Conservation (phyloP, 2,888 invertebrate species). For the Leptopilina myrica region DNA sequence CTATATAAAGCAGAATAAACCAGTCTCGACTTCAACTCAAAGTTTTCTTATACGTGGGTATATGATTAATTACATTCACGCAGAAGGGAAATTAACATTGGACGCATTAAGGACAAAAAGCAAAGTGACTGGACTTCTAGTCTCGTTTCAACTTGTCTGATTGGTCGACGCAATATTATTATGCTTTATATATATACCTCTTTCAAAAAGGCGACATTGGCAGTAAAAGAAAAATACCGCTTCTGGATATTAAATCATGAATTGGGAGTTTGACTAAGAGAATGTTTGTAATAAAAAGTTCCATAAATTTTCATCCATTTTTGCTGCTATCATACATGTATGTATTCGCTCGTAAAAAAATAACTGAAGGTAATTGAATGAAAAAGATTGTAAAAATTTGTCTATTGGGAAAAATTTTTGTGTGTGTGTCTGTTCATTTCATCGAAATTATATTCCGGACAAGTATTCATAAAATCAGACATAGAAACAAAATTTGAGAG, state of each 20-base stretch:
- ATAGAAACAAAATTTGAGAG: too few relatives aligned
- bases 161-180: not conserved
- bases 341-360: not conserved
- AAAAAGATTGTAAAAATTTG: too few relatives aligned
- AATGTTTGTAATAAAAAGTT: constrained; percentile 8
- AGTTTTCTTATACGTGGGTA: constrained; percentile 9
- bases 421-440: too few relatives aligned
- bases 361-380: too few relatives aligned
- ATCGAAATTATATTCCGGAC: too few relatives aligned
- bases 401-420: too few relatives aligned
- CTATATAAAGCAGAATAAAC: constrained; percentile 5
- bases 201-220: constrained; percentile 2
- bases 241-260: constrained; percentile 19
- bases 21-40: not conserved
- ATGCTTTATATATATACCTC: not conserved
- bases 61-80: constrained; percentile 15
- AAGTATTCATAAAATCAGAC: too few relatives aligned
- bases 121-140: constrained; percentile 15
- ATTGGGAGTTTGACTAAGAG: constrained; percentile 13
- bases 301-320: constrained; percentile 15
- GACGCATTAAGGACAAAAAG: constrained; percentile 20
- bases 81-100: constrained; percentile 20
- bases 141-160: constrained; percentile 15
- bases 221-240: constrained; percentile 16
- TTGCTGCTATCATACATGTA: not conserved